Evolutionary conservation across 2,888 invertebrate species (phyloP).

Genomic region (Netelia melanura): DNA sequence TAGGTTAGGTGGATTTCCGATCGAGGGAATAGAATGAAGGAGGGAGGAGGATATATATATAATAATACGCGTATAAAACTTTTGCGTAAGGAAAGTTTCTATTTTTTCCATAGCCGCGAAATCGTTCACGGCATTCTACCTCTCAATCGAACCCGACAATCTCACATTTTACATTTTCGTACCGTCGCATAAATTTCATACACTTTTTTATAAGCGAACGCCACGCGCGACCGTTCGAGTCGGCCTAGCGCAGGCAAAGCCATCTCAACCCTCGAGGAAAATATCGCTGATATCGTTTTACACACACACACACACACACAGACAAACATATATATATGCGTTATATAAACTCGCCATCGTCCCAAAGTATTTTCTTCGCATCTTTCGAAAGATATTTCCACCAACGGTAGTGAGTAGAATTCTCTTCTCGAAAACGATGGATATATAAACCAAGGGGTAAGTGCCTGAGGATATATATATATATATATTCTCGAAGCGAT

Average conservation of each 20-base stretch:
- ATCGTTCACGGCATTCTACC: constrained; percentile 62
- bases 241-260: constrained; percentile 29
- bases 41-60: not conserved
- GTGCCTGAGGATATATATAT: constrained; percentile 21
- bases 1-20: no score
- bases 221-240: constrained; percentile 25
- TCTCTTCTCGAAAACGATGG: constrained; percentile 46
- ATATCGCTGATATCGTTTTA: constrained; percentile 54
- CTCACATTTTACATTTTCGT: constrained; percentile 63
- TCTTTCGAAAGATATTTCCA: constrained; percentile 57
- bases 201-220: constrained; percentile 20
- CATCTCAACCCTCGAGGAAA: constrained; percentile 53
- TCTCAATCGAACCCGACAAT: constrained; percentile 62
- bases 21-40: no score
- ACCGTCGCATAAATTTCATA: constrained; percentile 64
- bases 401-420: constrained; percentile 54
- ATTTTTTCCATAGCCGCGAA: constrained; percentile 50
- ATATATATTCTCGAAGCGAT: constrained; percentile 10
- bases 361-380: constrained; percentile 33
- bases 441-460: constrained; percentile 20
- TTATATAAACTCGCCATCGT: constrained; percentile 2
- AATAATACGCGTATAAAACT: constrained; percentile 16
- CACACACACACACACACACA: constrained; percentile 5
- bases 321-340: constrained; percentile 11
- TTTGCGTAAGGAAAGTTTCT: constrained; percentile 34